Base-by-base conservation (phyloP, 2,888 invertebrate genomes). In the Liopterus haemorrhoidalis region DNA sequence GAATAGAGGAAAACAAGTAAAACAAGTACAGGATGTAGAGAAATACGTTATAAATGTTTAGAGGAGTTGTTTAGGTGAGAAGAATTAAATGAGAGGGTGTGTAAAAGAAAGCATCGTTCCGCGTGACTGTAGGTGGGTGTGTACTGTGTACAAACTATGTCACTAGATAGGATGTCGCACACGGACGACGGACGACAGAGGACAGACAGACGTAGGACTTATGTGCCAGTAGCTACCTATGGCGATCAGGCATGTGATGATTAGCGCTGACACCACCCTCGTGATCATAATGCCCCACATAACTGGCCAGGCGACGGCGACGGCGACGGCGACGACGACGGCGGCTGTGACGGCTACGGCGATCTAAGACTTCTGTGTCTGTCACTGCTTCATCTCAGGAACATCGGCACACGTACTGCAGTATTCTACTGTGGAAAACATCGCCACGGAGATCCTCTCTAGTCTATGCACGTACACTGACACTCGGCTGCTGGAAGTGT, bases 301-400 rank as follows among this genome's bases (percentile, higher is more conserved):
- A 59, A 68, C 69, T 64, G 67, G 67, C 69, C 66, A 63, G 72
- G 71, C 72, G 66, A 66, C 69, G 69, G 65, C 64, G 64, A 59
- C 33, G 35, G 14, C 42, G 25, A 58, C 60, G 70, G 70, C 71
- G 71, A 69, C 69, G 70, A 58, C 62, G 59, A 58, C 50, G 50
- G 15, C 28, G 28, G 28, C 12, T 28, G 15, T 28, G 28, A 9
- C 28, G 11, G n/a, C 15, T 14, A 11, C 18, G 5, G 33, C 33
- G 18, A 33, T 16, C 18, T 32, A 24, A 12, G n/a, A n/a, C n/a
- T n/a, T n/a, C 39, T 38, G 21, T 54, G 52, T 53, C 53, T 52
- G 51, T 44, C 52, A 42, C 53, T 57, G 52, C 54, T 50, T n/a
- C n/a, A n/a, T n/a, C n/a, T n/a, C n/a, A n/a, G n/a, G n/a, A n/a